These are phyloP conservation scores for Drosophila barbarae DNA, from an alignment of 2,888 invertebrate genomes.

Conservation along the genomic window DNA sequence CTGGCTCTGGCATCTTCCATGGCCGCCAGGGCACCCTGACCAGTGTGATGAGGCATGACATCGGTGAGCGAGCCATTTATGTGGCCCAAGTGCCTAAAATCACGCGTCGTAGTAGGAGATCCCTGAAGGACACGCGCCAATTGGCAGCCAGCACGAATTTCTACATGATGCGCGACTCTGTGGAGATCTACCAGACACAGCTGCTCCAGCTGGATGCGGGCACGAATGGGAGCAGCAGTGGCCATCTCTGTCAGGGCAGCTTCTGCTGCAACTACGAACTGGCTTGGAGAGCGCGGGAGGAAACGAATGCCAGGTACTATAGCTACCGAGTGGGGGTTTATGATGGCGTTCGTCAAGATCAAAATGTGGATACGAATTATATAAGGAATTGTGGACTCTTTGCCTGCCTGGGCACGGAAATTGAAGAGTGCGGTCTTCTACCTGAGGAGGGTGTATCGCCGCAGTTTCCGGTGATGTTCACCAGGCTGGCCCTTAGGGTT, in stretches of 20 bases:
- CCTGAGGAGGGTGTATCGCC: constrained; percentile 28
- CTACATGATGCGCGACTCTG: constrained; percentile 66
- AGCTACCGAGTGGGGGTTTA: constrained; percentile 80
- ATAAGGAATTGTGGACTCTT: constrained; percentile 80
- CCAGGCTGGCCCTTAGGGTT: constrained; percentile 56
- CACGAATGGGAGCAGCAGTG: constrained; percentile 1
- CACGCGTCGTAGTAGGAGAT: neutral
- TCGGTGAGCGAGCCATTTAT: constrained; percentile 66
- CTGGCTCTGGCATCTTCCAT: constrained; percentile 88
- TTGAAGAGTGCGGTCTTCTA: constrained; percentile 67
- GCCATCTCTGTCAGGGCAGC: constrained; percentile 43
- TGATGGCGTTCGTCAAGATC: constrained; percentile 79
- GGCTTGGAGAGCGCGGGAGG: constrained; percentile 36
- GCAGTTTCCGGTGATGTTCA: constrained; percentile 51
- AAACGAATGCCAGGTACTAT: constrained; percentile 52
- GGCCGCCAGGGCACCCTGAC: constrained; percentile 77
- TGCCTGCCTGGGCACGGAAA: constrained; percentile 75
- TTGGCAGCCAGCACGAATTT: neutral
- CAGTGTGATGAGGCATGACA: constrained; percentile 57
- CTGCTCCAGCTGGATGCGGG: constrained; percentile 24
- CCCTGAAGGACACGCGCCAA: neutral
- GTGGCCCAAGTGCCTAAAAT: constrained; percentile 71
- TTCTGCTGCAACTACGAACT: constrained; percentile 73
- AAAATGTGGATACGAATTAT: constrained; percentile 75
- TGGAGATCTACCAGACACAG: constrained; percentile 56